Conservation (phyloP, 1,140 invertebrate genomes). For the Megalopta genalis region DNA sequence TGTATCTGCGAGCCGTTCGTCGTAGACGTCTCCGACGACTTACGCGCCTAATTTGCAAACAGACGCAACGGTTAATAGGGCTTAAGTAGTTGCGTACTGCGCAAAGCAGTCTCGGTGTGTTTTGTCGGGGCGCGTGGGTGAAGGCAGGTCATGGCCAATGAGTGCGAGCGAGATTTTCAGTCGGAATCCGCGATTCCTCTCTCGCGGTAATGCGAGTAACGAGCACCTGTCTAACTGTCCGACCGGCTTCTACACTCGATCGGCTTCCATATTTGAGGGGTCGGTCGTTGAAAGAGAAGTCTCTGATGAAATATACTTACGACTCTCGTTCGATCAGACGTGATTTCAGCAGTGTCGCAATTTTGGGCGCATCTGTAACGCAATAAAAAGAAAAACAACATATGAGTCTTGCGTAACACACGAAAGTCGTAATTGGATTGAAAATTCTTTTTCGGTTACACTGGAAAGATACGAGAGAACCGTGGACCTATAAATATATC, state of each 20-base stretch:
- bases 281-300: neutral
- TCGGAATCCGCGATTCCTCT: slow-evolving; percentile 10
- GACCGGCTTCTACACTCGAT: neutral
- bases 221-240: neutral
- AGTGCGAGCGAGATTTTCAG: slow-evolving; percentile 33
- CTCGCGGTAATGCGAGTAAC: neutral
- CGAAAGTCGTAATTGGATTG: no score
- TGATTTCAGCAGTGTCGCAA: slow-evolving; percentile 59
- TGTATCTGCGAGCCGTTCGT: neutral
- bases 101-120: slow-evolving; percentile 37
- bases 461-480: no score
- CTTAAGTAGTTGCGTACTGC: slow-evolving; percentile 36
- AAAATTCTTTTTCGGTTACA: no score
- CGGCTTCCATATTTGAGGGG: neutral
- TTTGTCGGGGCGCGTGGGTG: slow-evolving; percentile 36
- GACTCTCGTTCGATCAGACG: slow-evolving; percentile 71
- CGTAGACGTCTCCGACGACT: neutral
- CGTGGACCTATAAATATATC: no score
- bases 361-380: slow-evolving; percentile 75
- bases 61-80: slow-evolving; percentile 35
- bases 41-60: slow-evolving; percentile 41
- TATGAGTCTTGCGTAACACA: no score
- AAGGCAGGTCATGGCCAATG: slow-evolving; percentile 55
- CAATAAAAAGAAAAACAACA: slow-evolving; percentile 49
- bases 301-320: slow-evolving; percentile 53